Percentiles rank a stretch among this genome's conserved stretches.
phyloP scores from a whole-genome alignment of 2,888 invertebrate species.

The Temnothorax rugatulus region DNA sequence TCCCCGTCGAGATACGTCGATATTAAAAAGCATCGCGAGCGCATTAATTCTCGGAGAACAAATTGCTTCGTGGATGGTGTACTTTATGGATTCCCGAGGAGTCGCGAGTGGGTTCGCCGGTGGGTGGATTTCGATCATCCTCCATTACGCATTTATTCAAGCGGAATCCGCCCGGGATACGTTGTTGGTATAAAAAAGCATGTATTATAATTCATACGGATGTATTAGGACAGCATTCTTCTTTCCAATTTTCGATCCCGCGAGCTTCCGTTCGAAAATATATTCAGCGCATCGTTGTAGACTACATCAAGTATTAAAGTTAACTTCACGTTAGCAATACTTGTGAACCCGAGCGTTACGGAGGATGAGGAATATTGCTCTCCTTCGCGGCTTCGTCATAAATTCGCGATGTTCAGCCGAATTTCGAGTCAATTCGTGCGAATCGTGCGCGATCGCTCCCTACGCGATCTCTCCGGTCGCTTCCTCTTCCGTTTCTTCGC shows the following conservation, averaged over 20 bases:
- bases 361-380: conserved; percentile 12
- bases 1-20: conserved; percentile 43
- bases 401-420: conserved; percentile 76
- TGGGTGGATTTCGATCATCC: background rate
- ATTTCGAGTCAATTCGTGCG: conserved; percentile 81
- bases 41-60: conserved; percentile 37
- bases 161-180: background rate
- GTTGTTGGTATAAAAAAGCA: background rate
- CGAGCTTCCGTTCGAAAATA: background rate
- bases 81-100: conserved; percentile 31
- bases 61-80: conserved; percentile 20
- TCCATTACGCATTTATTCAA: conserved; percentile 13
- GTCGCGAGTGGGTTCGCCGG: background rate
- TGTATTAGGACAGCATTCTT: background rate
- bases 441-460: conserved; percentile 71
- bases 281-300: background rate
- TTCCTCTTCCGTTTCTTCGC: conserved; percentile 62
- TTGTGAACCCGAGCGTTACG: conserved; percentile 3
- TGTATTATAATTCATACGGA: conserved; percentile 12
- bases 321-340: conserved; percentile 37
- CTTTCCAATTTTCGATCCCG: background rate
- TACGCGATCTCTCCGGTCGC: conserved; percentile 55
- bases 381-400: conserved; percentile 41
- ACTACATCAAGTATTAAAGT: conserved; percentile 44
- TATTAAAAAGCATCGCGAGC: conserved; percentile 47